Conservation (phyloP, 2,888 invertebrate genomes). For the Nymphalis polychloros region DNA sequence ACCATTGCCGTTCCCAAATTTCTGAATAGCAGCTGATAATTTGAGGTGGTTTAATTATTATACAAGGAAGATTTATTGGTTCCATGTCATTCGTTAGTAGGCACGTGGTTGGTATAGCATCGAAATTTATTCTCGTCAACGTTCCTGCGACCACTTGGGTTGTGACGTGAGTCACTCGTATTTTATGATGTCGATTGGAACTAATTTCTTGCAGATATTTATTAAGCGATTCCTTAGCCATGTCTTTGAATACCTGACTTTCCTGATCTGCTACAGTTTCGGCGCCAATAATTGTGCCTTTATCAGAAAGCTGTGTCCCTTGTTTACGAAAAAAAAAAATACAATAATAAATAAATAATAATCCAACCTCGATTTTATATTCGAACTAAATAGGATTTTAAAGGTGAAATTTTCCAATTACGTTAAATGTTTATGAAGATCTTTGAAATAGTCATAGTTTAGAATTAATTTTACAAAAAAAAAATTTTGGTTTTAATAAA, state of each 20-base stretch:
- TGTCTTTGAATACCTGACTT: background rate
- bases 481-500: too few relatives aligned
- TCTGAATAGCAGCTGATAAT: conserved; percentile 45
- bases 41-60: conserved; percentile 34
- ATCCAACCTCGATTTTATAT: too few relatives aligned
- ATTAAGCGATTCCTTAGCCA: conserved; percentile 2
- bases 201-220: background rate
- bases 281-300: too few relatives aligned
- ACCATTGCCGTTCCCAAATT: conserved; percentile 49
- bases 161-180: conserved; percentile 50
- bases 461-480: too few relatives aligned
- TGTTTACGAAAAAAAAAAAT: too few relatives aligned
- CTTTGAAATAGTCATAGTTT: too few relatives aligned
- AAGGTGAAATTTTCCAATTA: too few relatives aligned
- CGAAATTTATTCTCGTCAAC: conserved; percentile 51
- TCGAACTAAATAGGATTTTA: too few relatives aligned
- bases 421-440: too few relatives aligned
- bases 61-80: too few relatives aligned
- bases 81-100: conserved; percentile 38
- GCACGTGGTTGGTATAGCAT: conserved; percentile 48
- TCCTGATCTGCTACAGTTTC: background rate
- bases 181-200: background rate
- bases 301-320: too few relatives aligned
- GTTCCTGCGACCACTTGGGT: conserved; percentile 50
- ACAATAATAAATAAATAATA: too few relatives aligned